phyloP scores from a whole-genome alignment of 37 sponge, comb jelly and placozoan species.

The Hormiphora californensis region DNA sequence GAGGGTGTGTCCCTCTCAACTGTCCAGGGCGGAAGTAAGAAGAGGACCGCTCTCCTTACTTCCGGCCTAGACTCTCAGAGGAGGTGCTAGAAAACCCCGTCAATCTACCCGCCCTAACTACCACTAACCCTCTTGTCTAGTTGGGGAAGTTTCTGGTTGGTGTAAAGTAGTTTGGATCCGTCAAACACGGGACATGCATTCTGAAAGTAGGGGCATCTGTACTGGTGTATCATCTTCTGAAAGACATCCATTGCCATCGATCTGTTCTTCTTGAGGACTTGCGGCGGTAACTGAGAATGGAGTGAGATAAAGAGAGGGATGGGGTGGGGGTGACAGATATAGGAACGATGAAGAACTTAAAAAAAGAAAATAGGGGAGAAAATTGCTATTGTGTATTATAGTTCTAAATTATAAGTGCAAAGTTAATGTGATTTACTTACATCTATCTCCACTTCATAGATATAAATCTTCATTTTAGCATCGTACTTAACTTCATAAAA shows the following conservation, averaged over 20 bases:
- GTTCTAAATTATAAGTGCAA: not conserved
- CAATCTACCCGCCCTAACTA: too few species aligned
- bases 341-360: not conserved
- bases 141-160: not conserved
- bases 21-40: too few species aligned
- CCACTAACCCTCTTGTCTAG: constrained; percentile 22
- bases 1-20: too few species aligned
- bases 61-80: too few species aligned
- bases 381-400: not conserved
- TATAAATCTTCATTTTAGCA: constrained; percentile 24
- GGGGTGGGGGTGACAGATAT: not conserved
- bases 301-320: not conserved
- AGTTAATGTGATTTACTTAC: not conserved
- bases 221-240: not conserved
- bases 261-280: constrained; percentile 2
- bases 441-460: not conserved
- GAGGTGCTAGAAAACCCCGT: too few species aligned
- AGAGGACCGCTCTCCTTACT: too few species aligned
- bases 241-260: not conserved
- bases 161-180: constrained; percentile 28
- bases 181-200: constrained; percentile 27
- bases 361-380: not conserved
- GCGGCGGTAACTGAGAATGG: not conserved
- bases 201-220: not conserved
- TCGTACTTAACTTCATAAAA: constrained; percentile 22